Base-by-base conservation (phyloP, 2,797 vertebrate genomes). In the Discoglossus pictus region DNA sequence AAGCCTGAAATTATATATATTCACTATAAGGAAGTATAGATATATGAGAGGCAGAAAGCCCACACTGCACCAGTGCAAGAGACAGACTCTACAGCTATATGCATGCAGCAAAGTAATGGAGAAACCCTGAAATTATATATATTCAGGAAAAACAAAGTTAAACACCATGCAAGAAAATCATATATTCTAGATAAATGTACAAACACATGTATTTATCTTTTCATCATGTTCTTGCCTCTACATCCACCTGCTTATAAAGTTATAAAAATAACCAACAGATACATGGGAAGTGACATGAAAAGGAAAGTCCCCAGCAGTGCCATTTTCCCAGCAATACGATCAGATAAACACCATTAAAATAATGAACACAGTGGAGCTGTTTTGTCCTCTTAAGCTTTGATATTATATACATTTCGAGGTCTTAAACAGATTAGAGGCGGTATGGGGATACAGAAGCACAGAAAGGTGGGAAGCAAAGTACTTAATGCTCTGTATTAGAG, bases 281-380 rank as follows among this genome's bases (percentile, higher is more conserved):
- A 52, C 24, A 40, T 18, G 25, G 47, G 42, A 34, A 25, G n/a
- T 42, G 50, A 63, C 35, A 12, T 50, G n/a, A 25, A 25, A 4
- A 31, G 27, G 34, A 53, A 63, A 64, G 23, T 50, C 24, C 25
- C 35, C 12, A 15, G 9, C 15, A 16, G 31, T 58, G 44, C 6
- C 54, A 25, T 62, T 69, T 23, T 54, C 24, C 23, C 25, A 7
- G 15, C 27, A 42, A 34, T 20, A 35, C 46, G 50, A 71, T 71
- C 68, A 71, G 68, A 71, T 65, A 71, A 71, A 64, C 2, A 8
- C 68, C 68, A 71, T 71, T 71, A 71, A 71, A 59, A 71, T 71
- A 71, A 71, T 71, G 68, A 71, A 53, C 46, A 36, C 18, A 35
- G 39, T 47, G 53, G 38, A 20, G 20, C 61, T 59, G 61, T 71